phyloP scores from a whole-genome alignment of 2,113 vertebrate species.

The Martes martes region DNA sequence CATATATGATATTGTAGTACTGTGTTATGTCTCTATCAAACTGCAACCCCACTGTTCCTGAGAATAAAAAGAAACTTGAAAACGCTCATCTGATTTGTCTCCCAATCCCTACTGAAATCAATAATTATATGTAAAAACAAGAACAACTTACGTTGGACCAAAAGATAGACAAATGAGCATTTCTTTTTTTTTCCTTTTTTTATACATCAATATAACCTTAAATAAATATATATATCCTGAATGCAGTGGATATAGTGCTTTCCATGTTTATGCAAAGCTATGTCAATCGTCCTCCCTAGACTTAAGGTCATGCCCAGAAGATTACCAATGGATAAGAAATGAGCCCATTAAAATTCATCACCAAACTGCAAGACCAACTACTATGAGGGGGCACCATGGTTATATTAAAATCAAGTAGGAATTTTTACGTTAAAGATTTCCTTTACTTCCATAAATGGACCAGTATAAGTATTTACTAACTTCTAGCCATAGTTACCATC shows the following conservation, averaged over 20 bases:
- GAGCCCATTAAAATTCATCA: constrained; percentile 12
- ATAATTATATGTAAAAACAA: not conserved
- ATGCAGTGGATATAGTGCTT: not conserved
- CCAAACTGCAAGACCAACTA: not conserved
- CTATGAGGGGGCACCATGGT: not conserved
- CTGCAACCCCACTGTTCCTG: not conserved
- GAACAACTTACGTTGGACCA: not conserved
- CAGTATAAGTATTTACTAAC: not conserved
- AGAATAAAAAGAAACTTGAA: not conserved
- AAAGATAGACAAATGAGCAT: not conserved
- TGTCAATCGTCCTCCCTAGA: not conserved
- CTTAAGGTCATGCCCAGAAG: not conserved
- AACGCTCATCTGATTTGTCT: not conserved
- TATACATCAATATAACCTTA: not conserved
- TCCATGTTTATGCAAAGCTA: not conserved
- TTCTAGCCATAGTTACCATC: not conserved
- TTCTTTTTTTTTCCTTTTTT: not conserved
- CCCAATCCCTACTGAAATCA: not conserved
- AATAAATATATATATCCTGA: not conserved
- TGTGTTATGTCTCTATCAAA: not conserved
- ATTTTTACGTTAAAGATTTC: not conserved
- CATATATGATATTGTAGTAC: not conserved
- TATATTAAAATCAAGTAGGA: not conserved
- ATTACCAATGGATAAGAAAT: not conserved
- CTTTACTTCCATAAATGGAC: not conserved